phyloP scores from a whole-genome alignment of 2,888 invertebrate genomes.

The Aradus depressus region DNA sequence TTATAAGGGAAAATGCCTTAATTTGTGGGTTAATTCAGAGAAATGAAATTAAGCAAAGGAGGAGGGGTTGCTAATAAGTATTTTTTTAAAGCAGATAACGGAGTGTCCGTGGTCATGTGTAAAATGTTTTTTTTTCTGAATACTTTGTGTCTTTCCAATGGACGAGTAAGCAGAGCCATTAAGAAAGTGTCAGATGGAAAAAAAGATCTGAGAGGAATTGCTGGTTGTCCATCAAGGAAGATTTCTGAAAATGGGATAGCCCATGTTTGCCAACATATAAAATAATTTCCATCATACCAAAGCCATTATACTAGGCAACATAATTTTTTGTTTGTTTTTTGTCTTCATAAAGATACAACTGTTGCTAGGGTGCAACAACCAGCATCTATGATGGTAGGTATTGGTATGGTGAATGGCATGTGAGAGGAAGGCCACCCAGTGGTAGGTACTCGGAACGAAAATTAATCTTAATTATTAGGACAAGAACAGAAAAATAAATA shows the following conservation, averaged over 20 bases:
- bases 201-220: background rate
- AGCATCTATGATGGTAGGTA: too few relatives aligned
- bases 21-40: conserved; percentile 1
- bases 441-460: too few relatives aligned
- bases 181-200: background rate
- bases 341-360: too few relatives aligned
- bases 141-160: background rate
- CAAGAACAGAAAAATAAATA: too few relatives aligned
- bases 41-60: conserved; percentile 1
- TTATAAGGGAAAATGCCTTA: background rate
- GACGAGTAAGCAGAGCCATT: background rate
- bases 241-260: conserved; percentile 1
- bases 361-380: too few relatives aligned
- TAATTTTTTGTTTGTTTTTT: too few relatives aligned
- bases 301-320: background rate
- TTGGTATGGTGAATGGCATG: too few relatives aligned
- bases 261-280: conserved; percentile 1
- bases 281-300: background rate
- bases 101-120: background rate
- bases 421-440: too few relatives aligned
- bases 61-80: background rate
- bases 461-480: too few relatives aligned
- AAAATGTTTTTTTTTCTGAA: background rate
- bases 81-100: background rate
- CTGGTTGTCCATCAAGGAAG: conserved; percentile 1